These are phyloP conservation scores for Drosophila mayaguana DNA, from an alignment of 2,888 invertebrate species.

Conservation along the genomic window DNA sequence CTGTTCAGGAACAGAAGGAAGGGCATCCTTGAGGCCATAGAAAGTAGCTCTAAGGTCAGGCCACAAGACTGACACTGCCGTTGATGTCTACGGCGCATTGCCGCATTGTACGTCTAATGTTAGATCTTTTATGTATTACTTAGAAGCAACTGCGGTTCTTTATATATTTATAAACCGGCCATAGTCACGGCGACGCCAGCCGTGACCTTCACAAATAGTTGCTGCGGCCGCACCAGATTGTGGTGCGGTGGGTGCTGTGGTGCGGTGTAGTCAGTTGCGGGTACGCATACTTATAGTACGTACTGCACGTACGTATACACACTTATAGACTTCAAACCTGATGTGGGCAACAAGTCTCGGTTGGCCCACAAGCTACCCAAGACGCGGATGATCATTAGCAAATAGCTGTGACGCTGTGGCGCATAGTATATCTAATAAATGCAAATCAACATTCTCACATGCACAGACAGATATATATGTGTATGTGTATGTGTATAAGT, in stretches of 20 bases:
- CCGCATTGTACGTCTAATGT: conserved; percentile 48
- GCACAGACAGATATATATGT: neutral
- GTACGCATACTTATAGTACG: conserved; percentile 9
- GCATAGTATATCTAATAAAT: conserved; percentile 65
- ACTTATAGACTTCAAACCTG: conserved; percentile 14
- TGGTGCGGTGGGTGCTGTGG: neutral
- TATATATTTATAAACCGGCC: conserved; percentile 65
- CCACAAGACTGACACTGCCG: conserved; percentile 6
- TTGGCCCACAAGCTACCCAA: conserved; percentile 23
- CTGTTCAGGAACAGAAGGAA: neutral
- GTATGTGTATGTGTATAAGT: neutral
- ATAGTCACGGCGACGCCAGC: conserved; percentile 44
- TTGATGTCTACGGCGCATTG: conserved; percentile 32
- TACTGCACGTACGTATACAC: neutral
- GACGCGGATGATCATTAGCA: conserved; percentile 61
- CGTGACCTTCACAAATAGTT: conserved; percentile 60
- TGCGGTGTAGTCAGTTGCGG: conserved; percentile 1
- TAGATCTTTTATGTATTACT: conserved; percentile 53
- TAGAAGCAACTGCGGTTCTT: conserved; percentile 64
- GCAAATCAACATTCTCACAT: conserved; percentile 27
- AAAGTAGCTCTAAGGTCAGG: neutral
- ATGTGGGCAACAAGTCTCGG: conserved; percentile 48
- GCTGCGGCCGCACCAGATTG: neutral
- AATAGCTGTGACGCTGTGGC: conserved; percentile 35
- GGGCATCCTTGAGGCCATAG: conserved; percentile 6